Base-by-base conservation (phyloP, 2,797 vertebrate genomes). In the Hirundo rustica region DNA sequence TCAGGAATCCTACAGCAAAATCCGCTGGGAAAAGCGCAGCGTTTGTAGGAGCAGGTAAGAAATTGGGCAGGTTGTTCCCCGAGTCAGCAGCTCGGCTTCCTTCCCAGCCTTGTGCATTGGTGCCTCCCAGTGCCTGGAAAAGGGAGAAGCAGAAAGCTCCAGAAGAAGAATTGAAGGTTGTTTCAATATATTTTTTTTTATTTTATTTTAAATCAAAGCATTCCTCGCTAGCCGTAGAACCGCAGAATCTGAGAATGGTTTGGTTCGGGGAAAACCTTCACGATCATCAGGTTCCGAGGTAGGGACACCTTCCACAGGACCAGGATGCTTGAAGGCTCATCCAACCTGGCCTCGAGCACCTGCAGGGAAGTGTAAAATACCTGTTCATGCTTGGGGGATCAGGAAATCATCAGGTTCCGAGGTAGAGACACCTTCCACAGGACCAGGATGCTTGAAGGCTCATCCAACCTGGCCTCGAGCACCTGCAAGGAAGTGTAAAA, bases 71-170 rank as follows among this genome's bases (percentile, higher is more conserved):
- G 22, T 8, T 93, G 22, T 8, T 93, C 40, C 60, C 29, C 1
- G 16, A 27, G 16, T 3, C 54, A 62, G 71, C 38, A 10, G 48
- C 53, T 60, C 22, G 55, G 73, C 38, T 60, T 15, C 40, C 4
- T 60, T 62, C 40, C 48, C 72, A 48, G 55, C 19, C 67, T 87
- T 61, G 95, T 57, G 26, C 86, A 10, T 51, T 79, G 89, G 67
- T 88, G 93, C 95, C 95, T 93, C 91, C 97, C 95, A 67, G 94
- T 68, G 97, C 67, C 16, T 12, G 70, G 29, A 17, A 44, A 55
- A 20, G 60, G 34, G 84, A 89, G 34, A 21, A 23, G 51, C 95
- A 96, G 21, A 26, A 34, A 74, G 32, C 30, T 68, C 22, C 6
- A 29, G 11, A 18, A 34, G 30, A 53, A 36, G 34, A 74, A 60